Evolutionary conservation across 1,140 invertebrate species (phyloP), one percentile per base, ranked within the genome.

Genomic region (Luehdorfia chinensis): DNA sequence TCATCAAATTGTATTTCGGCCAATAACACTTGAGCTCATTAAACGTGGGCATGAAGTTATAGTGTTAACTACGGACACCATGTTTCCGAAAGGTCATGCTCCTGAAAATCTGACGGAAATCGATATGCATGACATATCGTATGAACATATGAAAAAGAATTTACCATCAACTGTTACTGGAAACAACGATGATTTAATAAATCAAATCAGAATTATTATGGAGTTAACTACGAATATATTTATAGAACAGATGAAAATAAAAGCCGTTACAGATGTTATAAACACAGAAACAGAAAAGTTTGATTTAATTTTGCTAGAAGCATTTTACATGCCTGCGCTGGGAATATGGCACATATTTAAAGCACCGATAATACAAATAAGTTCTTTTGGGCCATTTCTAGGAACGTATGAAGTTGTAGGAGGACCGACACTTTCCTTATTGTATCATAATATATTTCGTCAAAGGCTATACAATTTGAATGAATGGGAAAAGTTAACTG

Each of bases 301-400:
- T 45, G 60, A 71, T 49, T 33, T 71, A 4, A 27, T 71, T 11
- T 14, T 71, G 0, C 9, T 64, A 6, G 67, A 71, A 57, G 59
- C 53, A 1, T 52, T 45, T 30, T 32, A 36, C 0, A 47, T 45
- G 27, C 11, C 59, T 3, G 27, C 44, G 27, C 27, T 61, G 4
- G 44, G 49, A 0, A 47, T 64, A 0, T 52, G 55, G 8, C 56
- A 74, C 19, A 36, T 68, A 25, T 64, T 48, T 16, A 63, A 74
- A 28, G 62, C 44, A 2, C 70, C 70, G 4, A 48, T 62, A 0
- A 68, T 73, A 34, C 53, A 50, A 36, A 43, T 74, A 2, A 59
- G 57, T 47, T 74, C 66, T 0, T 61, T 64, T 16, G 65, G 67
- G 7, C 34, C 39, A 6, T 21, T 50, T 2, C 8, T 34, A 18